Base-by-base conservation (phyloP, 2,888 invertebrate species). In the Eugnorisma glareosa region DNA sequence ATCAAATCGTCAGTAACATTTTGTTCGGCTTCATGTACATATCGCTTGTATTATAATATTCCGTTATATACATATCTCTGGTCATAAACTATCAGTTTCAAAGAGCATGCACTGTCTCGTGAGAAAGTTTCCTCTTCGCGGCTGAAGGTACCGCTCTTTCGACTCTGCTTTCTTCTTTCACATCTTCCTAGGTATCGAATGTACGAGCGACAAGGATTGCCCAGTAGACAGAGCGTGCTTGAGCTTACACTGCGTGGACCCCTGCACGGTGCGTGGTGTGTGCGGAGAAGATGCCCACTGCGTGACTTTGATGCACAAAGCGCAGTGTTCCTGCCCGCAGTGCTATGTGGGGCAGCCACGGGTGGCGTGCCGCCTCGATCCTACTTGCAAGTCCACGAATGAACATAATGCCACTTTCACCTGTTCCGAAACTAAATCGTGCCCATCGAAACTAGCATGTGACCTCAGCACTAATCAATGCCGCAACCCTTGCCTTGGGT, bases 281-380 rank as follows among this genome's bases (percentile, higher is more conserved):
- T 99, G 99, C 94, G 99, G 99, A 88, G 97, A 98, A 91, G 99
- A 99, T 95, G 99, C 99, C 84, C 97, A 99, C 84, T 99, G 99
- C 95, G 98, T 98, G 91, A 98, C 98, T 79, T 97, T 98, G 86
- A 97, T 98, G 93, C 99, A 99, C 96, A 97, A 98, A 91, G 98
- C 99, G 67, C 98, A 98, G 91, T 99, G 99, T 94, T 98, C 98
- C 78, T 99, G 99, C 92, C 98, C 98, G 72, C 98, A 98, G 93
- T 99, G 99, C 94, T 98, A 98, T 95, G 97, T 98, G 89, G 99
- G 99, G 76, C 98, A 98, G 94, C 98, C 99, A 51, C 97, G 98
- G 83, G 97, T 98, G 57, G 97, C 97, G 86, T 99, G 99, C 93
- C 97, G 97, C 85, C 98, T 98, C 78, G 98, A 99, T 94, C 98